Evolutionary conservation across 2,888 invertebrate species (phyloP).

Genomic region (Spilosoma lubricipeda): DNA sequence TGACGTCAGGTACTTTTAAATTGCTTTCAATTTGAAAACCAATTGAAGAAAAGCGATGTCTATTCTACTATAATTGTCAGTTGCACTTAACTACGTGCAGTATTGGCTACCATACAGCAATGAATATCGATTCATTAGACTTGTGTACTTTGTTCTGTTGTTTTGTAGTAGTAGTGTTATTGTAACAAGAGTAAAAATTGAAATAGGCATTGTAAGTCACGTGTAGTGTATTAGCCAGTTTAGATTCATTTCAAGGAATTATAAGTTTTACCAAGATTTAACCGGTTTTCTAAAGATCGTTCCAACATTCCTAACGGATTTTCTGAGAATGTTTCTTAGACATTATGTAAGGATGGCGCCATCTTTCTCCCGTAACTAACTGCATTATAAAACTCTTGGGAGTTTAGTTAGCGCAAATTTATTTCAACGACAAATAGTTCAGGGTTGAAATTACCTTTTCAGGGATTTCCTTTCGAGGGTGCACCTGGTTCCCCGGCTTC

Average conservation of each 20-base stretch:
- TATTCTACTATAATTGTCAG: not conserved
- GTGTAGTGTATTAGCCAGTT: not conserved
- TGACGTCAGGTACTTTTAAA: no score
- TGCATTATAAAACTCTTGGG: not conserved
- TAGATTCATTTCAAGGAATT: not conserved
- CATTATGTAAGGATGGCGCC: slow-evolving; percentile 2
- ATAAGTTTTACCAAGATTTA: not conserved
- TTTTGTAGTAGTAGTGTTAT: not conserved
- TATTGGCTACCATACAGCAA: not conserved
- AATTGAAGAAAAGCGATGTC: not conserved
- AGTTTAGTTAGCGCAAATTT: not conserved
- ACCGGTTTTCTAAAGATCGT: slow-evolving; percentile 11
- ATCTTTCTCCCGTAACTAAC: not conserved
- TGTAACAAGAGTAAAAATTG: not conserved
- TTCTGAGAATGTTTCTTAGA: slow-evolving; percentile 12
- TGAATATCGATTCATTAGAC: not conserved
- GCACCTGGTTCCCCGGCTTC: no score
- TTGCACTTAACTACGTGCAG: not conserved
- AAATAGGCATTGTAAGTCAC: not conserved
- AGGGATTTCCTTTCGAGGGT: no score
- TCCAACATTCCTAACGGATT: slow-evolving; percentile 1
- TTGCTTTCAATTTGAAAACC: not conserved
- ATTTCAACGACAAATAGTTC: not conserved
- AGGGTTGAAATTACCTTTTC: no score
- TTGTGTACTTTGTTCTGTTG: not conserved